phyloP scores from a whole-genome alignment of 2,113 vertebrate species.

The Ophthalmolycus amberensis region DNA sequence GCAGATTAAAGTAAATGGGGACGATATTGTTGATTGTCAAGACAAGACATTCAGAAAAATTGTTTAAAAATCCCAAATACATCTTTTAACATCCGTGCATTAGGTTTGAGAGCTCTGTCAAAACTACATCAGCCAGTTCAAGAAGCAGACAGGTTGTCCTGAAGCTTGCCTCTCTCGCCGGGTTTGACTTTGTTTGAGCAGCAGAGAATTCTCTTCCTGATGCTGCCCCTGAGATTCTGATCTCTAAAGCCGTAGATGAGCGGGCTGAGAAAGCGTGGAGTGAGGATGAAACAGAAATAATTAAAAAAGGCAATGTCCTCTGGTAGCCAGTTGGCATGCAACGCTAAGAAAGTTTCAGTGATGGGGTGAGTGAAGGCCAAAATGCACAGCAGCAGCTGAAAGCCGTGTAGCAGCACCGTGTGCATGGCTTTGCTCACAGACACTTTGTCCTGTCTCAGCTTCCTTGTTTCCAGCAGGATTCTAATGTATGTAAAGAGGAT shows the following conservation, averaged over 20 bases:
- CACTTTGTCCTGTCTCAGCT: constrained; percentile 70
- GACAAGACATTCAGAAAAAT: neutral
- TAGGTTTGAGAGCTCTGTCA: neutral
- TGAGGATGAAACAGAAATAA: constrained; percentile 78
- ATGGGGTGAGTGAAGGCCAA: constrained; percentile 76
- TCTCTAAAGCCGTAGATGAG: constrained; percentile 83
- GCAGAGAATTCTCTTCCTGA: constrained; percentile 59
- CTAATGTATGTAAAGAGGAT: constrained; percentile 82
- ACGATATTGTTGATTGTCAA: neutral
- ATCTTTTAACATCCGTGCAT: neutral
- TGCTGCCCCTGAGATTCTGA: constrained; percentile 65
- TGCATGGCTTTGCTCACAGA: constrained; percentile 79
- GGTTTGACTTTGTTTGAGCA: constrained; percentile 31
- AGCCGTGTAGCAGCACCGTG: constrained; percentile 81
- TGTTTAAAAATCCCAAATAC: neutral
- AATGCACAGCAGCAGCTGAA: constrained; percentile 81
- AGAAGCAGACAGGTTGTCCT: neutral
- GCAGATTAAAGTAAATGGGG: no score
- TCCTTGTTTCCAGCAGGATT: constrained; percentile 79
- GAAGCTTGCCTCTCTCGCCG: neutral
- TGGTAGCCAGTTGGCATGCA: constrained; percentile 28
- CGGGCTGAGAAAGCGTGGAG: constrained; percentile 81
- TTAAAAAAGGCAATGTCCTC: constrained; percentile 73
- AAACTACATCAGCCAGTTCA: constrained; percentile 4
- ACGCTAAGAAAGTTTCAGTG: constrained; percentile 57